Evolutionary conservation across 2,888 invertebrate genomes (phyloP), one percentile per base, ranked within the genome.

Genomic region (Drosophila quinaria): DNA sequence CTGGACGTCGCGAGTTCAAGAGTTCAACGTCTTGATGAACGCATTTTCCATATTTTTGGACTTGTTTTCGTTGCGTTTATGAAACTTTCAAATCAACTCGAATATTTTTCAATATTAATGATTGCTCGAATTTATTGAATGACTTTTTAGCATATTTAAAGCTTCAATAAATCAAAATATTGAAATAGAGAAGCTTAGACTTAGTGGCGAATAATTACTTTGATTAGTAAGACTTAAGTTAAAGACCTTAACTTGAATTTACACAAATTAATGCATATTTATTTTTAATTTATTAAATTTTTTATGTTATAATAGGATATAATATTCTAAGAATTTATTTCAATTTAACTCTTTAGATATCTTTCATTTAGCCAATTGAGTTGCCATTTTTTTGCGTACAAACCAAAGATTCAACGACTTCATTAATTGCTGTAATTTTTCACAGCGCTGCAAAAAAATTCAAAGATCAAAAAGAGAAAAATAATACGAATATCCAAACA

Each of bases 341-440:
- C 22, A 31, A 1, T 22, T 51, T n/a, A 33, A 2, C 35, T 13
- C 4, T 3, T 6, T 63, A 47, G 31, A 52, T 55, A 29, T 61
- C 58, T 76, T 75, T 80, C 75, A 47, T 46, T 64, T 19, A 46
- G 52, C 50, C 63, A 80, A 80, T 80, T 76, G 76, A 76, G 80
- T 69, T 60, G 80, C 70, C 70, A 11, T 19, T 33, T 50, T 35
- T 29, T 58, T 58, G 63, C 33, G 25, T 15, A 25, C 49, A 31
- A 46, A 44, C 37, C 54, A 37, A 33, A 47, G 49, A 74, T 56
- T 63, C 67, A 63, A 64, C 70, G 66, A 70, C 66, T 68, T 64
- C 67, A 74, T 70, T 85, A 84, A 89, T 89, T 87, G 76, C 71
- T 59, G 70, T 62, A 59, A 89, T 89, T 87, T 87, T 70, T 84